These are phyloP conservation scores for Schizopygopsis pylzovi DNA, from an alignment of 2,797 vertebrate genomes.

Conservation along the genomic window DNA sequence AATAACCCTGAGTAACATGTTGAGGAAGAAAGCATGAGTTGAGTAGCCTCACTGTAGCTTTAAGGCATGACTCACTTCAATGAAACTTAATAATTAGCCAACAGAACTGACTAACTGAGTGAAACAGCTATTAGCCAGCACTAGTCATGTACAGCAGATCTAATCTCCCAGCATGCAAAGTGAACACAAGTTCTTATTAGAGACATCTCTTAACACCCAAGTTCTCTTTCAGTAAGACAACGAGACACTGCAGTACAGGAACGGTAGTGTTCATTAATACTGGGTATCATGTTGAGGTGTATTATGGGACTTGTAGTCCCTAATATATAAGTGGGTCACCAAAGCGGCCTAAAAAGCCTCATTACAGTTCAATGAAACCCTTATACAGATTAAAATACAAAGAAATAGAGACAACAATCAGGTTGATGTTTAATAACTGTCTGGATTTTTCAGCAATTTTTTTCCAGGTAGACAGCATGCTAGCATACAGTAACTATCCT, in stretches of 20 bases:
- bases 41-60: neutral
- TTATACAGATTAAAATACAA: conserved; percentile 38
- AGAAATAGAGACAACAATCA: conserved; percentile 28
- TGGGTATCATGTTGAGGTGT: conserved; percentile 5
- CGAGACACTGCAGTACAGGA: conserved; percentile 22
- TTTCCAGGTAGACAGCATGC: conserved; percentile 31
- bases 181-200: conserved; percentile 24
- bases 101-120: conserved; percentile 34
- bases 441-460: neutral
- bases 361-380: conserved; percentile 57
- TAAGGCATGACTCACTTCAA: conserved; percentile 19
- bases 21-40: neutral
- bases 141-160: conserved; percentile 14
- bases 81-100: conserved; percentile 32
- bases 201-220: neutral
- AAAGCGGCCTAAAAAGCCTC: conserved; percentile 41
- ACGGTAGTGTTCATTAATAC: conserved; percentile 18
- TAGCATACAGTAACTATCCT: conserved; percentile 18
- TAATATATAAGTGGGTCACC: conserved; percentile 52
- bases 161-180: conserved; percentile 16
- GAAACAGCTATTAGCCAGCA: conserved; percentile 21
- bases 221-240: neutral
- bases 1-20: neutral
- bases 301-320: conserved; percentile 50
- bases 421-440: neutral